Evolutionary conservation across 1,140 invertebrate genomes (phyloP).

Genomic region (Penaeus japonicus): DNA sequence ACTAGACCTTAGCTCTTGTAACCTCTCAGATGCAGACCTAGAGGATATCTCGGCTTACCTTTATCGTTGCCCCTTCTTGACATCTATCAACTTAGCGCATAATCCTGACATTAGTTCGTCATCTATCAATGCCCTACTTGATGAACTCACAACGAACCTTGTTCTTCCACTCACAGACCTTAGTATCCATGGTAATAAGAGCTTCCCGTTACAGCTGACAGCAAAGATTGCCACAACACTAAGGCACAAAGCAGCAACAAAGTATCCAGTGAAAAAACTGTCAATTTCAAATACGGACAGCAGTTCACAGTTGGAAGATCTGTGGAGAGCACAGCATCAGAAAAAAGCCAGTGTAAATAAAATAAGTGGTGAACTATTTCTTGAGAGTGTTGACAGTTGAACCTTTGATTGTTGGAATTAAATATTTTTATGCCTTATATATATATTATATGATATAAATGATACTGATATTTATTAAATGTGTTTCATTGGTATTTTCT

Average conservation of each 20-base stretch:
- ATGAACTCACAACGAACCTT: conserved; percentile 43
- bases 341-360: conserved; percentile 7
- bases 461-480: too few relatives aligned
- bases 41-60: conserved; percentile 49
- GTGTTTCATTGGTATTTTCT: too few relatives aligned
- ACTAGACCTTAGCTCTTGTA: conserved; percentile 44
- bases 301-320: not conserved
- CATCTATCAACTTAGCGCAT: conserved; percentile 37
- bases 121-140: conserved; percentile 20
- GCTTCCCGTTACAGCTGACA: not conserved
- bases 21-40: conserved; percentile 38
- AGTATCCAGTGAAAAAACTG: conserved; percentile 14
- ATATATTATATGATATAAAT: too few relatives aligned
- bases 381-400: not conserved
- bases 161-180: conserved; percentile 36
- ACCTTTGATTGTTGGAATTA: not conserved
- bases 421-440: not conserved
- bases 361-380: conserved; percentile 34
- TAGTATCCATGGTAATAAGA: conserved; percentile 41
- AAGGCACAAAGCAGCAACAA: conserved; percentile 18
- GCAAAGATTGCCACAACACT: not conserved
- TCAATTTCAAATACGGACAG: not conserved
- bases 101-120: conserved; percentile 28
- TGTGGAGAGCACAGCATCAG: conserved; percentile 29
- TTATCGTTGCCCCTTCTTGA: conserved; percentile 48